Evolutionary conservation across 2,113 vertebrate genomes (phyloP).

Genomic region (Alaudala cheleensis): DNA sequence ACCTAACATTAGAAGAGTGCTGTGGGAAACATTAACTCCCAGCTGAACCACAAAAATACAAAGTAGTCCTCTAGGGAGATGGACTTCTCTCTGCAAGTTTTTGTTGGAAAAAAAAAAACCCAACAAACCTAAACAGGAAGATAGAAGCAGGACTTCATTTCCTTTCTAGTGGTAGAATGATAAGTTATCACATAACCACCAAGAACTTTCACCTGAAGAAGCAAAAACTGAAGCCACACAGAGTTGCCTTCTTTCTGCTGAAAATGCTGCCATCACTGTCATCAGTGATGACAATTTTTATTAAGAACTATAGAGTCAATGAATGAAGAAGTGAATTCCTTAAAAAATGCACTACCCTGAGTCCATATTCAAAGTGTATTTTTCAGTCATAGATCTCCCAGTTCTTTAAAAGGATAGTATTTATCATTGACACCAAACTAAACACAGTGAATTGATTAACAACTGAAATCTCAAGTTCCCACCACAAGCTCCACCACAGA

Average conservation of each 20-base stretch:
- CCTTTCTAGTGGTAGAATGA: not conserved
- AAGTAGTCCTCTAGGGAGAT: not conserved
- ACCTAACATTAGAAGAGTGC: not conserved
- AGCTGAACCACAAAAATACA: not conserved
- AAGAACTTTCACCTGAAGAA: not conserved
- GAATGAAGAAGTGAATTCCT: not conserved
- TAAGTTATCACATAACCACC: not conserved
- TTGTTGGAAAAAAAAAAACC: not conserved
- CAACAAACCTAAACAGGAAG: not conserved
- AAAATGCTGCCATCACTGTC: not conserved
- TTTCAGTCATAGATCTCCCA: not conserved
- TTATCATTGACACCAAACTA: not conserved
- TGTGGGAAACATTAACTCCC: not conserved
- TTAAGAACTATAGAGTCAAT: not conserved
- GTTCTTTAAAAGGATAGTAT: not conserved
- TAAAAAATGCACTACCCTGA: not conserved
- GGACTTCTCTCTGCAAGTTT: not conserved
- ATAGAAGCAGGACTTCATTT: not conserved
- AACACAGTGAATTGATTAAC: not conserved
- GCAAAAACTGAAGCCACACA: not conserved
- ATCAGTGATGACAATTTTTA: not conserved
- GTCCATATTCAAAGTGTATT: not conserved
- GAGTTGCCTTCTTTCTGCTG: not conserved
- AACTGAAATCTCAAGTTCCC: not conserved
- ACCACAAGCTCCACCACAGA: not conserved